Evolutionary conservation across 2,797 vertebrate species (phyloP).

Genomic region (Scarus forsteni): DNA sequence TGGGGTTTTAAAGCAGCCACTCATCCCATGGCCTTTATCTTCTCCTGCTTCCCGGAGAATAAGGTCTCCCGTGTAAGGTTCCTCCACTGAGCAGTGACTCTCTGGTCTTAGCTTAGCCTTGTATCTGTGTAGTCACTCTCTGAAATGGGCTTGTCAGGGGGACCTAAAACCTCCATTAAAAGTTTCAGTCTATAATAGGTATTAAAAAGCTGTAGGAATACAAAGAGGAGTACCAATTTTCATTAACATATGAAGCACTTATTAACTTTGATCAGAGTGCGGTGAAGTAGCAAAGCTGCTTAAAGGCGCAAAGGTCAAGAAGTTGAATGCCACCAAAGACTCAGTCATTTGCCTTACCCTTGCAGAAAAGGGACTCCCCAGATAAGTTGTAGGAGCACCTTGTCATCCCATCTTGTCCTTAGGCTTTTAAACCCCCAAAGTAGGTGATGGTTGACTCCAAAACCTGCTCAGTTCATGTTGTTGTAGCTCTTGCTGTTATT

Average conservation of each 20-base stretch:
- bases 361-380: constrained; percentile 79
- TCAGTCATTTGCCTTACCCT: constrained; percentile 83
- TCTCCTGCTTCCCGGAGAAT: constrained; percentile 82
- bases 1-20: constrained; percentile 87
- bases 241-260: constrained; percentile 90
- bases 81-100: constrained; percentile 82
- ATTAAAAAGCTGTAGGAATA: constrained; percentile 90
- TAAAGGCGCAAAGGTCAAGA: constrained; percentile 89
- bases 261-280: constrained; percentile 89
- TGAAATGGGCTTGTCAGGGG: constrained; percentile 88
- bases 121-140: constrained; percentile 87
- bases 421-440: constrained; percentile 52
- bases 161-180: constrained; percentile 91
- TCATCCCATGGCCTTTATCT: constrained; percentile 89
- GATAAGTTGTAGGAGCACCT: constrained; percentile 83
- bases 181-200: constrained; percentile 90
- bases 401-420: constrained; percentile 67
- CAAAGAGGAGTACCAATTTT: constrained; percentile 88
- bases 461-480: constrained; percentile 57
- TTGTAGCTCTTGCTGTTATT: constrained; percentile 25
- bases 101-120: constrained; percentile 86
- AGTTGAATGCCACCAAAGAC: constrained; percentile 85
- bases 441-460: constrained; percentile 48
- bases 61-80: constrained; percentile 87
- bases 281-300: constrained; percentile 88